A percentile compares a stretch with the other conserved stretches of the same genome.
Evolutionary conservation across 64 coral and sea anemone genomes (phyloP).

Genomic region (Trachythela sp.): DNA sequence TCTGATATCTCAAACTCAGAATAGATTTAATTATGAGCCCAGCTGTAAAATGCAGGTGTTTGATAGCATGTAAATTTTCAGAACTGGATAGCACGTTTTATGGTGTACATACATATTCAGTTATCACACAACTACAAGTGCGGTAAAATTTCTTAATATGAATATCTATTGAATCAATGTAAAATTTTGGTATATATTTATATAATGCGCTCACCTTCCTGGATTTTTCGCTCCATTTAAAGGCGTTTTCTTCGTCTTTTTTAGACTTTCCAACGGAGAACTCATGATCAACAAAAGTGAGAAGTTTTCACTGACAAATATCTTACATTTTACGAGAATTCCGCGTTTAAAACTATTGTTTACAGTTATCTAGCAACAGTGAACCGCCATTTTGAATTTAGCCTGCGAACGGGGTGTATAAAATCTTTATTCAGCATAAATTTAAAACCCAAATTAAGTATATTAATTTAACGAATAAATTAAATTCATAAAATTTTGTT

Average conservation of each 20-base stretch:
- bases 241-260: conserved; percentile 19
- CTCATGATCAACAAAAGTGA: not conserved
- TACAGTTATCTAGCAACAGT: conserved; percentile 9
- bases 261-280: not conserved
- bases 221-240: not conserved
- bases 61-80: too few relatives aligned
- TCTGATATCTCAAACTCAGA: too few relatives aligned
- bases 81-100: too few relatives aligned
- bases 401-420: not conserved
- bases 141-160: too few relatives aligned
- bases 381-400: not conserved
- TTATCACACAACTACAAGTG: too few relatives aligned
- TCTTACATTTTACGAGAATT: not conserved
- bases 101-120: too few relatives aligned
- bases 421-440: too few relatives aligned
- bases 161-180: too few relatives aligned
- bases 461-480: not conserved
- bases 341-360: not conserved
- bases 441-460: not conserved
- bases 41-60: too few relatives aligned
- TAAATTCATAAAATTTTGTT: not conserved
- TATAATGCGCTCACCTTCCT: not conserved
- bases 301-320: not conserved
- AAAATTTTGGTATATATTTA: too few relatives aligned
- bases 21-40: too few relatives aligned